These are phyloP conservation scores for Perizoma affinitatum DNA, from an alignment of 2,888 invertebrate genomes.

Conservation along the genomic window DNA sequence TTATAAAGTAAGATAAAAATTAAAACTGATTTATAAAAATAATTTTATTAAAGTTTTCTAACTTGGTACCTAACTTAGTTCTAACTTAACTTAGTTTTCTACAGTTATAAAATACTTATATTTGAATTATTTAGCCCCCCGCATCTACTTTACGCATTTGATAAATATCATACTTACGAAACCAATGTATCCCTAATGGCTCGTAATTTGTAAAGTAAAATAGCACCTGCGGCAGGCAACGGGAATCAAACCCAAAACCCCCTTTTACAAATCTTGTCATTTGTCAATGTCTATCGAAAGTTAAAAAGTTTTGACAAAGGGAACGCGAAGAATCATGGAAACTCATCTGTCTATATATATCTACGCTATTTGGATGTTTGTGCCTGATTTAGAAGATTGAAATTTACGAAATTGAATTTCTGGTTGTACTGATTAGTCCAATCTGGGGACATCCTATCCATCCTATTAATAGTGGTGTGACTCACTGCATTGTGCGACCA, in stretches of 20 bases:
- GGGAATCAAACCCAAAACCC: conserved; percentile 48
- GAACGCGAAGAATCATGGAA: not conserved
- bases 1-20: too few relatives aligned
- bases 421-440: too few relatives aligned
- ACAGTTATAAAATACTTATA: not conserved
- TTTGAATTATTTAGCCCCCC: not conserved
- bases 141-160: not conserved
- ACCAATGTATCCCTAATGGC: not conserved
- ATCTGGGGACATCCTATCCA: too few relatives aligned
- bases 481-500: too few relatives aligned
- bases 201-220: conserved; percentile 44
- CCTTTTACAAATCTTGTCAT: conserved; percentile 45
- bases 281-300: conserved; percentile 49
- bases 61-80: too few relatives aligned
- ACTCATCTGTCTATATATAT: not conserved
- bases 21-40: too few relatives aligned
- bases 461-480: too few relatives aligned
- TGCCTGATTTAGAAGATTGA: too few relatives aligned
- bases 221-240: conserved; percentile 49
- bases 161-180: not conserved
- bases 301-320: conserved; percentile 12
- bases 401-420: too few relatives aligned
- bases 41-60: too few relatives aligned
- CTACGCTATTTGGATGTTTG: too few relatives aligned
- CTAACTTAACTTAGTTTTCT: too few relatives aligned